Evolutionary conservation across 2,888 invertebrate genomes (phyloP).

Genomic region (Ectemnius cavifrons): DNA sequence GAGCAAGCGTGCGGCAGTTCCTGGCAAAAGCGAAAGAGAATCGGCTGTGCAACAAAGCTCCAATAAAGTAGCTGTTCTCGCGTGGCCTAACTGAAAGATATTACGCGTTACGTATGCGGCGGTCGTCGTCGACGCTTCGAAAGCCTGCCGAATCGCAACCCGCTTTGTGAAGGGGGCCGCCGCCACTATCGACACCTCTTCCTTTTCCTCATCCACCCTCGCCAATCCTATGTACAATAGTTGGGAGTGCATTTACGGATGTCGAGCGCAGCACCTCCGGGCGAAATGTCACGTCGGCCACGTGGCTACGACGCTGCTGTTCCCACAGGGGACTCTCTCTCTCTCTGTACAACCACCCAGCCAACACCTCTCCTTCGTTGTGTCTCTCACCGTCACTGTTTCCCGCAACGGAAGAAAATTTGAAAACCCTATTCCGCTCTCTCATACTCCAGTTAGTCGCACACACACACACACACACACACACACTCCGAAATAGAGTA

Average conservation of each 20-base stretch:
- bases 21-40: slow-evolving; percentile 28
- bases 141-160: slow-evolving; percentile 33
- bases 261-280: slow-evolving; percentile 40
- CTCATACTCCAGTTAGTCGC: too few relatives aligned
- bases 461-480: too few relatives aligned
- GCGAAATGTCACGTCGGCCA: slow-evolving; percentile 54
- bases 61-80: slow-evolving; percentile 45
- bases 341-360: background rate
- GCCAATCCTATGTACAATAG: slow-evolving; percentile 2
- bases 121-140: slow-evolving; percentile 27
- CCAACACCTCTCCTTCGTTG: too few relatives aligned
- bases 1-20: slow-evolving; percentile 1
- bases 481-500: too few relatives aligned
- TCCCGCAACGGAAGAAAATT: slow-evolving; percentile 31
- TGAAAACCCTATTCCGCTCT: background rate
- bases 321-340: slow-evolving; percentile 33
- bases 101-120: slow-evolving; percentile 54
- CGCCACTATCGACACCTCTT: slow-evolving; percentile 48
- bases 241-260: slow-evolving; percentile 38
- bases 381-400: slow-evolving; percentile 3
- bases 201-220: too few relatives aligned
- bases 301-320: slow-evolving; percentile 30
- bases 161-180: slow-evolving; percentile 37
- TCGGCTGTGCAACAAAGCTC: slow-evolving; percentile 43
- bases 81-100: slow-evolving; percentile 50